These are phyloP conservation scores for Cryptotis parvus DNA, from an alignment of 2,113 vertebrate genomes.

Conservation along the genomic window DNA sequence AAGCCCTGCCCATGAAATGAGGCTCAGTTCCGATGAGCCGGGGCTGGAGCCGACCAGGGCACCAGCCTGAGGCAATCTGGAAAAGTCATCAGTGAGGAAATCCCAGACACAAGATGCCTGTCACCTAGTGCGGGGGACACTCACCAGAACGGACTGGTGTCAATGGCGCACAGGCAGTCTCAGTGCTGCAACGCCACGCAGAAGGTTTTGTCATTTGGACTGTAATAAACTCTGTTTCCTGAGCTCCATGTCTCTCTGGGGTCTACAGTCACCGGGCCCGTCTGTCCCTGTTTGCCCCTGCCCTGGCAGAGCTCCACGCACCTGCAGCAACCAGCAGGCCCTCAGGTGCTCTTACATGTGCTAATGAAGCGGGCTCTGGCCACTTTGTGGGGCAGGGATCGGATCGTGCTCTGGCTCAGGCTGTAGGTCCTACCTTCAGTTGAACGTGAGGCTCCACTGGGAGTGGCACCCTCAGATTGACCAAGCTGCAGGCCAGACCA, in stretches of 20 bases:
- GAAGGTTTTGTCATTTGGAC: slow-evolving; percentile 80
- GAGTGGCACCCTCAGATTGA: not conserved
- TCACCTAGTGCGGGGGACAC: slow-evolving; percentile 76
- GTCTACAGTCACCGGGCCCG: not conserved
- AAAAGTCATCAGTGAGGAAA: slow-evolving; percentile 72
- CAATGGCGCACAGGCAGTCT: not conserved
- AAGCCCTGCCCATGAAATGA: not conserved
- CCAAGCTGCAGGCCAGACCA: not conserved
- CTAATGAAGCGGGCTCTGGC: slow-evolving; percentile 57
- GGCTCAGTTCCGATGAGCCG: fast-evolving
- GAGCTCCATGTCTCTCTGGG: not conserved
- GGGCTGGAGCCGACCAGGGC: not conserved
- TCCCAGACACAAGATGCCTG: slow-evolving; percentile 61
- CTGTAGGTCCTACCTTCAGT: not conserved
- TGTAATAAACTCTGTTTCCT: slow-evolving; percentile 72
- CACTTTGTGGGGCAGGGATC: not conserved
- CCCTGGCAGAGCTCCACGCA: not conserved
- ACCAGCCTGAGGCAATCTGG: slow-evolving; percentile 52
- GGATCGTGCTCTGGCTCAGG: not conserved
- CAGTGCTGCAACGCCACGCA: slow-evolving; percentile 29
- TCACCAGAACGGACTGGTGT: slow-evolving; percentile 56
- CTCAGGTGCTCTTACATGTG: not conserved
- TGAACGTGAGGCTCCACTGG: not conserved
- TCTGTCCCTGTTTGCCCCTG: not conserved
- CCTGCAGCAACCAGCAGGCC: slow-evolving; percentile 43